Conservation (phyloP, 2,797 vertebrate genomes). For the Acanthornis magna region DNA sequence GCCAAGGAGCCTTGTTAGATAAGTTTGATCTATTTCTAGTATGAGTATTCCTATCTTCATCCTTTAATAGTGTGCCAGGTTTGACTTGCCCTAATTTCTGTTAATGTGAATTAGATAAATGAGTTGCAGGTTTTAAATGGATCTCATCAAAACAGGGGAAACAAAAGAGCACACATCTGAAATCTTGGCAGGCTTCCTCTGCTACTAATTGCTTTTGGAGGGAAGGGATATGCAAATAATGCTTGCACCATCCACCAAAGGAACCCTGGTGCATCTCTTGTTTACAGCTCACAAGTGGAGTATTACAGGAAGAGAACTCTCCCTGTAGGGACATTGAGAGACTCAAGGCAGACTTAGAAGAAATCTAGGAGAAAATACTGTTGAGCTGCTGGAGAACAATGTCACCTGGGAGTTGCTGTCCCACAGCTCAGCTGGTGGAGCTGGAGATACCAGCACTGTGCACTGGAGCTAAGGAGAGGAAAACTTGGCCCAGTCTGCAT, state of each 20-base stretch:
- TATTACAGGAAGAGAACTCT: background rate
- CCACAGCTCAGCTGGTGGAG: background rate
- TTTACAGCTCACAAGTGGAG: background rate
- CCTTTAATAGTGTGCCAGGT: constrained; percentile 1
- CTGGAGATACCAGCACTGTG: background rate
- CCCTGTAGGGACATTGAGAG: background rate
- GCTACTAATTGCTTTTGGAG: constrained; percentile 59
- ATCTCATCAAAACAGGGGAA: constrained; percentile 39
- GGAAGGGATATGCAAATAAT: constrained; percentile 15
- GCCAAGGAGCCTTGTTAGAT: background rate
- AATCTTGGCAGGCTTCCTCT: constrained; percentile 38
- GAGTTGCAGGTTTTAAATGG: constrained; percentile 52
- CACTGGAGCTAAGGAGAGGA: background rate
- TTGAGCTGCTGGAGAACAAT: background rate
- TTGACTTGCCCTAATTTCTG: constrained; percentile 50
- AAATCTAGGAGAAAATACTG: background rate
- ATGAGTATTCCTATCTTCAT: background rate
- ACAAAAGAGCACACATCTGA: constrained; percentile 45
- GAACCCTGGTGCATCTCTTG: background rate
- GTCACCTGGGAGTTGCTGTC: background rate
- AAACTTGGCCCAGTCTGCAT: background rate
- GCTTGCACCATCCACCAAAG: background rate
- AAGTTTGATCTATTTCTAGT: constrained; percentile 22
- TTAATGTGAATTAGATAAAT: constrained; percentile 48
- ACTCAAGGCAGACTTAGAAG: background rate